These are phyloP conservation scores for Trichechus manatus DNA, from an alignment of 2,113 vertebrate genomes.

Conservation along the genomic window DNA sequence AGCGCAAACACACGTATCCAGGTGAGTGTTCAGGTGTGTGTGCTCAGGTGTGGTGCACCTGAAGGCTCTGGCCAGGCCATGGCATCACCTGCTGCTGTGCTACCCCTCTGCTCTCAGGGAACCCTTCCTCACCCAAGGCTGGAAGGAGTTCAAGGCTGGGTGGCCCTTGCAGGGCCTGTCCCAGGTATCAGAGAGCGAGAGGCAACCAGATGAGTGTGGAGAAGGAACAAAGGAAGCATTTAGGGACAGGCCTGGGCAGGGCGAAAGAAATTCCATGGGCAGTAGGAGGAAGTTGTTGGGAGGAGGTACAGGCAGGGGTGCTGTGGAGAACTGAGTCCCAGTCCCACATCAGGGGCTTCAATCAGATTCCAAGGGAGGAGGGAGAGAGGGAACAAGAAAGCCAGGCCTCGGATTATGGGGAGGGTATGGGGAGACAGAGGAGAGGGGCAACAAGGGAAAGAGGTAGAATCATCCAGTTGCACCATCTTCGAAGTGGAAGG, in stretches of 20 bases:
- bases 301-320: background rate
- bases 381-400: background rate
- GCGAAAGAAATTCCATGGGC: background rate
- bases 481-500: background rate
- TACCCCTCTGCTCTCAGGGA: background rate
- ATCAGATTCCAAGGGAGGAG: background rate
- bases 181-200: background rate
- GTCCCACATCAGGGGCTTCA: background rate
- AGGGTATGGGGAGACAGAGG: background rate
- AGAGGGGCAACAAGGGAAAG: background rate
- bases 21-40: background rate
- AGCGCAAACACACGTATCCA: background rate
- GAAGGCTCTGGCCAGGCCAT: accelerated
- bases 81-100: too few relatives aligned
- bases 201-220: constrained; percentile 23
- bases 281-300: constrained; percentile 33
- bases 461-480: background rate
- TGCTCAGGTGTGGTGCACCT: background rate
- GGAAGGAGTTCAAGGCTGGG: background rate
- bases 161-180: background rate
- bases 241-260: constrained; percentile 72
- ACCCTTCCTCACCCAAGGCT: background rate
- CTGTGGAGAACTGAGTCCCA: background rate
- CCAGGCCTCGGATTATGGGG: background rate
- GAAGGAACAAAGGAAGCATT: constrained; percentile 74